Conservation (phyloP, 1,140 invertebrate genomes). For the Lepidurus arcticus region DNA sequence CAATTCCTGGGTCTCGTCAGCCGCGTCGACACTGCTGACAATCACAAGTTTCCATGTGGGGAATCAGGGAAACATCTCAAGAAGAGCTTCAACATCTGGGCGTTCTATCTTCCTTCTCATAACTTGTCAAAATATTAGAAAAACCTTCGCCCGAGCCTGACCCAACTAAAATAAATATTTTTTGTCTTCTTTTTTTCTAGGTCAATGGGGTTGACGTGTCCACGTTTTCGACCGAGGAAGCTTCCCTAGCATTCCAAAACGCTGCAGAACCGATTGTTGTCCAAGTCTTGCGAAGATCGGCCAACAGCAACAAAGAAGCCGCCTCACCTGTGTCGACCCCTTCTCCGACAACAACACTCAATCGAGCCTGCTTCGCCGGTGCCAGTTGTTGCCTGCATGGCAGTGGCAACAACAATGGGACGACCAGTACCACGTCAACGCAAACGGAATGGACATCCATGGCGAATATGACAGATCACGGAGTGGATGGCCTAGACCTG, state of each 20-base stretch:
- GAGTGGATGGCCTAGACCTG: not conserved
- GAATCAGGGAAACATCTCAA: no score
- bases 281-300: constrained; percentile 46
- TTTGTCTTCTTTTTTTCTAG: constrained; percentile 39
- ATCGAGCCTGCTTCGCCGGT: constrained; percentile 24
- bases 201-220: constrained; percentile 52
- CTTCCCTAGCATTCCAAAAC: constrained; percentile 47
- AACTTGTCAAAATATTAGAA: no score
- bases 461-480: constrained; percentile 11
- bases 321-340: constrained; percentile 2
- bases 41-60: no score
- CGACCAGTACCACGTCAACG: constrained; percentile 16
- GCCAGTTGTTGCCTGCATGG: constrained; percentile 32
- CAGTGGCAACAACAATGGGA: not conserved
- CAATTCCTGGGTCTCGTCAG: no score
- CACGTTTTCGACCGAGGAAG: constrained; percentile 48
- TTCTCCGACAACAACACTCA: constrained; percentile 12
- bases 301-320: constrained; percentile 1
- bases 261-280: constrained; percentile 51
- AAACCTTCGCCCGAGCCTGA: no score
- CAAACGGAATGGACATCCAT: constrained; percentile 33
- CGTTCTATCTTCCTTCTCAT: no score
- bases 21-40: no score
- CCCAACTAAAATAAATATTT: not conserved
- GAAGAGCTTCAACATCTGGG: no score